A percentile compares a stretch with the other conserved stretches of the same genome.
phyloP scores from a whole-genome alignment of 2,113 vertebrate species.

The Sinocyclocheilus rhinocerous region DNA sequence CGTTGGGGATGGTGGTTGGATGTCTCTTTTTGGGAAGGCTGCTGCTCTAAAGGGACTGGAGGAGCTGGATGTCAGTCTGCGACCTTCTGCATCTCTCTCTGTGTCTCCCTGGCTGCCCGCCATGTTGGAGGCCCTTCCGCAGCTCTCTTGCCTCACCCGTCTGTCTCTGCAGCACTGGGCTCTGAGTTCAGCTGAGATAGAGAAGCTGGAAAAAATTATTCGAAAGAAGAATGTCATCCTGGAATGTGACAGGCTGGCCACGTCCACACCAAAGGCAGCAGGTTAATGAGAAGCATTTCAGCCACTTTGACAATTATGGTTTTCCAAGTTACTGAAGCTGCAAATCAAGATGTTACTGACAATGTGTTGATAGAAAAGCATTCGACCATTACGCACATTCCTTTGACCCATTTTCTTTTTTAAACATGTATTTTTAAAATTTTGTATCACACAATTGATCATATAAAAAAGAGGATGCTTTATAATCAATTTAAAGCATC shows the following conservation, averaged over 20 bases:
- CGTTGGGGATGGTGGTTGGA: slow-evolving; percentile 77
- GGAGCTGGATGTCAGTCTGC: slow-evolving; percentile 83
- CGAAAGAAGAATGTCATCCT: slow-evolving; percentile 72
- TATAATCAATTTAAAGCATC: too few species aligned
- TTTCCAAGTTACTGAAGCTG: slow-evolving; percentile 2
- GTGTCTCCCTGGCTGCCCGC: slow-evolving; percentile 78
- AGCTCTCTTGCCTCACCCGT: slow-evolving; percentile 73
- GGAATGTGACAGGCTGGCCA: slow-evolving; percentile 68
- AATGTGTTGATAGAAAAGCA: not conserved
- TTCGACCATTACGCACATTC: not conserved
- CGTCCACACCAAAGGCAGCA: not conserved
- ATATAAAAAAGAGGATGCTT: not conserved
- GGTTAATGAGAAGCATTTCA: not conserved
- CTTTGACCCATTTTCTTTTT: not conserved
- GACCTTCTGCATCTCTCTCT: slow-evolving; percentile 64
- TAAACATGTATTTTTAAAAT: not conserved
- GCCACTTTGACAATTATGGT: not conserved
- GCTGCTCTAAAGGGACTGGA: slow-evolving; percentile 73
- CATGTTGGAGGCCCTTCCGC: slow-evolving; percentile 72
- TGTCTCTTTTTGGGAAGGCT: slow-evolving; percentile 71
- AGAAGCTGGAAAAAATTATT: slow-evolving; percentile 69
- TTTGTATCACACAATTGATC: not conserved
- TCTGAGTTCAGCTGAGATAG: slow-evolving; percentile 63
- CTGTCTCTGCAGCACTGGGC: slow-evolving; percentile 80
- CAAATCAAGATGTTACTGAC: slow-evolving; percentile 9